These are phyloP conservation scores for Hymenopus coronatus DNA, from an alignment of 2,888 invertebrate species.

Conservation along the genomic window DNA sequence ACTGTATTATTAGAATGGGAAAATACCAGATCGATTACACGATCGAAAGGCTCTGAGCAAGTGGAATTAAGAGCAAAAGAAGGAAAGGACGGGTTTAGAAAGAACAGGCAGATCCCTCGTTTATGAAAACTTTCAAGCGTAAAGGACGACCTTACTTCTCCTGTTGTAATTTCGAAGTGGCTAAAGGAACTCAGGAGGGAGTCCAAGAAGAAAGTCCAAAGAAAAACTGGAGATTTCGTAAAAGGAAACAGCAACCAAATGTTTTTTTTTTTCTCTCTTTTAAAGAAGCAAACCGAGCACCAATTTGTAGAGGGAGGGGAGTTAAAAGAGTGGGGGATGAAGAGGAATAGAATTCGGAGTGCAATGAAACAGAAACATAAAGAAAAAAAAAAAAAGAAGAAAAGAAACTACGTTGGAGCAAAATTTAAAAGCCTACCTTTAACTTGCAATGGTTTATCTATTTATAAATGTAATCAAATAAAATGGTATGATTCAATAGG, in stretches of 20 bases:
- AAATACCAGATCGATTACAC: neutral
- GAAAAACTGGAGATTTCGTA: neutral
- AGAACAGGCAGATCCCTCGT: neutral
- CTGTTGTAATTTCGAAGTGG: neutral
- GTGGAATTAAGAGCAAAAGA: neutral
- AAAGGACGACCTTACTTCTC: neutral
- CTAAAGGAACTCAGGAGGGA: neutral
- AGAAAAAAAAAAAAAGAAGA: neutral
- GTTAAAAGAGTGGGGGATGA: neutral
- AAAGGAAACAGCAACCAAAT: neutral
- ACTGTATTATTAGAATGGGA: neutral
- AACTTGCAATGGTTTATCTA: neutral
- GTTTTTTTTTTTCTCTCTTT: neutral
- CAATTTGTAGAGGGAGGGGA: neutral
- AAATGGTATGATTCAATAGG: too few relatives aligned
- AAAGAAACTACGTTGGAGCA: neutral
- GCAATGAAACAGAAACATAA: neutral
- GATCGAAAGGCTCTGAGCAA: neutral
- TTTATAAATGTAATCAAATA: too few relatives aligned
- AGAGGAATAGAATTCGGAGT: neutral
- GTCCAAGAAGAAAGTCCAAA: neutral
- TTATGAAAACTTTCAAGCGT: neutral
- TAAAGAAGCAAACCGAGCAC: neutral
- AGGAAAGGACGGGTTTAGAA: neutral
- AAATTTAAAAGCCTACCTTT: neutral